These are phyloP conservation scores for Allophyes oxyacanthae DNA, from an alignment of 2,888 invertebrate species.

Conservation along the genomic window DNA sequence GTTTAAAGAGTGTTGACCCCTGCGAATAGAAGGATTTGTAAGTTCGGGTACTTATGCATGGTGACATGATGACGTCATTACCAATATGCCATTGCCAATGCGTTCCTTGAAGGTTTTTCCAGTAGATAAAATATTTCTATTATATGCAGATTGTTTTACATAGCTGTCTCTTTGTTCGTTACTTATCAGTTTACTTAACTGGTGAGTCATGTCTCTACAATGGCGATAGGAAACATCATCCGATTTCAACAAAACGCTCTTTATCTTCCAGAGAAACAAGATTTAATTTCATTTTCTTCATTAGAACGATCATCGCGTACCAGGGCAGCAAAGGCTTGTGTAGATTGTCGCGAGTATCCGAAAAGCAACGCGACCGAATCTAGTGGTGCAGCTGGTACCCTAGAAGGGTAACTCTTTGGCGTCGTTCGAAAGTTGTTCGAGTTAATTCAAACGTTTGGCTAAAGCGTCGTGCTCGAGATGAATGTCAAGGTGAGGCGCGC, in stretches of 20 bases:
- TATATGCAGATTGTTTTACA: conserved; percentile 46
- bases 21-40: conserved; percentile 46
- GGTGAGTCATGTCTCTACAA: conserved; percentile 46
- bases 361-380: conserved; percentile 61
- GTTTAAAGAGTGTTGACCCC: conserved; percentile 56
- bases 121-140: conserved; percentile 43
- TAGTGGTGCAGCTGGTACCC: conserved; percentile 58
- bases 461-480: conserved; percentile 85
- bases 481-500: conserved; percentile 89
- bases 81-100: conserved; percentile 21
- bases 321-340: conserved; percentile 65
- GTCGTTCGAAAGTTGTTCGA: conserved; percentile 73
- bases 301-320: conserved; percentile 58
- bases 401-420: conserved; percentile 60
- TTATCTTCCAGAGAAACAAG: conserved; percentile 32
- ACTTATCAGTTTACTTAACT: conserved; percentile 47
- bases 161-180: conserved; percentile 47
- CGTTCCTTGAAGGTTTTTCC: conserved; percentile 29
- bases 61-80: conserved; percentile 26
- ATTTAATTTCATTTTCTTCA: conserved; percentile 65
- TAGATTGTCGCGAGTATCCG: conserved; percentile 56
- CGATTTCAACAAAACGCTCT: conserved; percentile 34
- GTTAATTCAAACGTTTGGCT: conserved; percentile 84
- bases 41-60: conserved; percentile 16
- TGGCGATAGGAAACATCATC: conserved; percentile 33